Evolutionary conservation across 2,113 vertebrate genomes (phyloP).

Genomic region (Labeo catla): DNA sequence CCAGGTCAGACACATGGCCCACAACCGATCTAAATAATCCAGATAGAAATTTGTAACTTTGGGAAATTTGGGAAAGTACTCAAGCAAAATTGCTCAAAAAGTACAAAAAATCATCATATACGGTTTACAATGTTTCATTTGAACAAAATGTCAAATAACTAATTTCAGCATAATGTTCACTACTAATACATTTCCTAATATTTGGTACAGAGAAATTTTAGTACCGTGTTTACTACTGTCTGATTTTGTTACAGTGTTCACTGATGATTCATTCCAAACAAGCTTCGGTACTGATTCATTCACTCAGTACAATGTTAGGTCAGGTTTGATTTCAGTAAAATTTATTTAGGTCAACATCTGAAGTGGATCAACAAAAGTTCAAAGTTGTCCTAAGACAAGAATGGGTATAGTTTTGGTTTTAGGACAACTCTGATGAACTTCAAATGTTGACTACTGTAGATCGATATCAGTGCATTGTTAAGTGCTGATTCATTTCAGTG

Average conservation of each 20-base stretch:
- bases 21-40: too few species aligned
- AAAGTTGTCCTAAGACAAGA: too few species aligned
- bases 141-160: background rate
- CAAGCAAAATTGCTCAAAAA: too few species aligned
- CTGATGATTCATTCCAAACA: background rate
- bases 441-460: background rate
- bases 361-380: too few species aligned
- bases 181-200: background rate
- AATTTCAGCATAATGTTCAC: background rate
- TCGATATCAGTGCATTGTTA: background rate
- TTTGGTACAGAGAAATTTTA: background rate
- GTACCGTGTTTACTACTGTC: background rate
- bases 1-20: too few species aligned
- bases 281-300: background rate
- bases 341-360: background rate
- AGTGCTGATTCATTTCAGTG: background rate
- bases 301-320: background rate
- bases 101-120: too few species aligned
- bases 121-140: background rate
- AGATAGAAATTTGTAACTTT: too few species aligned
- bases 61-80: too few species aligned
- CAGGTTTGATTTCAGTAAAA: too few species aligned
- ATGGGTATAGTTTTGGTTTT: too few species aligned
- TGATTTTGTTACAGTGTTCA: background rate
- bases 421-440: too few species aligned